Conservation (phyloP, 2,888 invertebrate species). For the Chalcosyrphus nemorum region DNA sequence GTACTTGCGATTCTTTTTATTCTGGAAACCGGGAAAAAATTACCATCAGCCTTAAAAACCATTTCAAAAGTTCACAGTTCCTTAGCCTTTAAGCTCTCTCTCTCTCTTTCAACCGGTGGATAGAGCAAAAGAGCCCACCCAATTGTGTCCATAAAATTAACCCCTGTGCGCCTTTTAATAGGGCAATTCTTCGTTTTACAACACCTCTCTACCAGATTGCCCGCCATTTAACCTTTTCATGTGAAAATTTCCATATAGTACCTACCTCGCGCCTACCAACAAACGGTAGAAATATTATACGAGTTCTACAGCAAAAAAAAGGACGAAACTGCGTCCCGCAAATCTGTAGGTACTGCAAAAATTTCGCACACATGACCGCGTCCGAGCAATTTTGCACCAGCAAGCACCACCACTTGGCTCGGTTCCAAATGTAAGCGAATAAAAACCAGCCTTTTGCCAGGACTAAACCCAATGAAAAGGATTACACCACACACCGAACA, state of each 20-base stretch:
- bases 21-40: too few species aligned
- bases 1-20: too few species aligned
- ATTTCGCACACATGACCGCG: constrained; percentile 53
- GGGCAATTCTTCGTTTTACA: constrained; percentile 23
- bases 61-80: too few species aligned
- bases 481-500: not conserved
- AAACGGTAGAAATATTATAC: constrained; percentile 12
- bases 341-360: constrained; percentile 57
- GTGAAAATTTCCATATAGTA: constrained; percentile 37
- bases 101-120: not conserved
- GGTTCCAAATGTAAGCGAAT: constrained; percentile 44
- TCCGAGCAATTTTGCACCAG: constrained; percentile 49
- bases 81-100: not conserved
- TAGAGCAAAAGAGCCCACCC: not conserved
- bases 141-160: constrained; percentile 24
- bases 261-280: not conserved
- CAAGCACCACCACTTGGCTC: constrained; percentile 30
- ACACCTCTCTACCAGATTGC: constrained; percentile 15
- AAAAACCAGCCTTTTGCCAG: constrained; percentile 47
- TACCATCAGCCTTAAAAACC: not conserved
- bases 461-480: not conserved
- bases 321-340: not conserved
- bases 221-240: constrained; percentile 43
- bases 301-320: not conserved
- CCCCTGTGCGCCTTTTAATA: constrained; percentile 1